Evolutionary conservation across 2,888 invertebrate genomes (phyloP).

Genomic region (Adelognathus sp.): DNA sequence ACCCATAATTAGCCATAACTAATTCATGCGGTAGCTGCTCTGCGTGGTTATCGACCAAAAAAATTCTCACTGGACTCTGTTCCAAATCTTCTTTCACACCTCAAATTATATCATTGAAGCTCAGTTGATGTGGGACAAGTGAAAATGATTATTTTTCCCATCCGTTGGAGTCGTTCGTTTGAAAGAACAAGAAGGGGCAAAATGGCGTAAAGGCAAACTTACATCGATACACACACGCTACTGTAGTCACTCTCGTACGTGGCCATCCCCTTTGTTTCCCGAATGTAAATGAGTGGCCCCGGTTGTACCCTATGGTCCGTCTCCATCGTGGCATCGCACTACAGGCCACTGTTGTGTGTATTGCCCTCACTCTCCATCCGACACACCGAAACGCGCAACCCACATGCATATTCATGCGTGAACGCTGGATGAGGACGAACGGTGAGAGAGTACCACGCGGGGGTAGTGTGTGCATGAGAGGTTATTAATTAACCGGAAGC

Average conservation of each 20-base stretch:
- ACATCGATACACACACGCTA: not conserved
- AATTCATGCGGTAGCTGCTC: not conserved
- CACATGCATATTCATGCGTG: conserved; percentile 79
- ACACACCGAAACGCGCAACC: conserved; percentile 77
- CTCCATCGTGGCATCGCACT: conserved; percentile 61
- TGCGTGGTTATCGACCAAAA: not conserved
- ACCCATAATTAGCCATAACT: conserved; percentile 52
- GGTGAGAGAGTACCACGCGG: conserved; percentile 36
- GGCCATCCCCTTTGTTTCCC: conserved; percentile 77
- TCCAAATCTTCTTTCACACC: not conserved
- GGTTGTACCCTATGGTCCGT: conserved; percentile 71
- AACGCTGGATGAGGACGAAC: conserved; percentile 53
- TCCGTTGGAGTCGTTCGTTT: not conserved
- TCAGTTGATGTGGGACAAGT: conserved; percentile 2
- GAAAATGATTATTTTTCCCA: not conserved
- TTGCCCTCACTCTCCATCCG: conserved; percentile 65
- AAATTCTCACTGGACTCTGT: not conserved
- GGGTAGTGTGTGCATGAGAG: conserved; percentile 79
- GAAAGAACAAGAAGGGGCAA: not conserved
- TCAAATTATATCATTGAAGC: not conserved
- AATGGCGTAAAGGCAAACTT: conserved; percentile 27
- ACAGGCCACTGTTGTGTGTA: conserved; percentile 44
- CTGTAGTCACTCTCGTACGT: not conserved
- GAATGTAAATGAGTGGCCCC: conserved; percentile 79
- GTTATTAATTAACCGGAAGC: conserved; percentile 84